Conservation (phyloP, 1,140 invertebrate species). For the Melanaphis sacchari region DNA sequence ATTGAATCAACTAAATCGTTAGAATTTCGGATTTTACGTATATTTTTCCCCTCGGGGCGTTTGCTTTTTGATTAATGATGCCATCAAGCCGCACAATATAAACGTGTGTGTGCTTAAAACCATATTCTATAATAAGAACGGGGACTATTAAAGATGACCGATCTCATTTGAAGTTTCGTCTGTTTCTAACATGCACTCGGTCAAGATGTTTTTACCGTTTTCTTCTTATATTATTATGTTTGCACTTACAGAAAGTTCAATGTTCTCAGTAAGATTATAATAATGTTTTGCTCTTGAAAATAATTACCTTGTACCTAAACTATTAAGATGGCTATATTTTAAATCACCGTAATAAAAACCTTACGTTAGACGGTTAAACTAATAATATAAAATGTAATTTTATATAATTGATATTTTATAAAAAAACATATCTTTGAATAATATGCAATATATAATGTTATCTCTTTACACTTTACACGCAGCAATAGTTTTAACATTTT, state of each 20-base stretch:
- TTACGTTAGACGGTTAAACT: not conserved
- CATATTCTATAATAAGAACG: not conserved
- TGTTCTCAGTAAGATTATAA: not conserved
- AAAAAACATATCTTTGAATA: no score
- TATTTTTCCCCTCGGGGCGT: not conserved
- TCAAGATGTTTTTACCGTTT: not conserved
- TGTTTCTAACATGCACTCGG: slow-evolving; percentile 21
- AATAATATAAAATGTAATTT: not conserved
- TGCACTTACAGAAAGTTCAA: not conserved
- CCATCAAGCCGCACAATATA: not conserved
- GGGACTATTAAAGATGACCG: not conserved
- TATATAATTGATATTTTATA: not conserved
- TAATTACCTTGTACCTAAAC: not conserved
- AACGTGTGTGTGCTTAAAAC: not conserved
- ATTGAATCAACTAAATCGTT: slow-evolving; percentile 53
- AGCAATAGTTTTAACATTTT: not conserved
- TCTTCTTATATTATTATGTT: not conserved
- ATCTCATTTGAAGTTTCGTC: slow-evolving; percentile 30
- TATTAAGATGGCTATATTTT: not conserved
- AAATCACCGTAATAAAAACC: not conserved
- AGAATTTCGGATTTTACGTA: slow-evolving; percentile 27
- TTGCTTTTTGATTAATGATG: slow-evolving; percentile 41
- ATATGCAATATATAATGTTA: not conserved
- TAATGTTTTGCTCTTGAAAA: not conserved
- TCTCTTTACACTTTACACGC: not conserved